A percentile compares a stretch with the other conserved stretches of the same genome.
Evolutionary conservation across 2,797 vertebrate genomes (phyloP).

Genomic region (Hydrophis major): DNA sequence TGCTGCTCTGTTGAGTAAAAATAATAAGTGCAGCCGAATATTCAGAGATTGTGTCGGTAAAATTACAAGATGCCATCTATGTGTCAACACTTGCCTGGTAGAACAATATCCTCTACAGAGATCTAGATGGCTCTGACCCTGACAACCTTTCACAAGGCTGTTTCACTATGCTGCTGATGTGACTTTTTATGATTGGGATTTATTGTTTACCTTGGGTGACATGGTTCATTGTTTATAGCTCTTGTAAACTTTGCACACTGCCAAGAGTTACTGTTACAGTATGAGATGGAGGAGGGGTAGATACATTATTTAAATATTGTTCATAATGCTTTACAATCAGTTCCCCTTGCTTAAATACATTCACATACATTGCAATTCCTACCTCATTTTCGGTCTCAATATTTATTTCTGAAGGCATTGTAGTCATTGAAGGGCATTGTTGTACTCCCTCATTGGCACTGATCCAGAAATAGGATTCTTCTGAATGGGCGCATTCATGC

Average conservation of each 20-base stretch:
- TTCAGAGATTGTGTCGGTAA: not conserved
- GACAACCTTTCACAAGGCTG: not conserved
- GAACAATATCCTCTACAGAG: not conserved
- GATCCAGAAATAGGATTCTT: slow-evolving; percentile 82
- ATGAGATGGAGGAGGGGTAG: not conserved
- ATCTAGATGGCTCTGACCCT: not conserved
- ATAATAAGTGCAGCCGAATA: not conserved
- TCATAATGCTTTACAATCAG: not conserved
- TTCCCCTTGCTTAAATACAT: not conserved
- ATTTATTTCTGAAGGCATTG: slow-evolving; percentile 85
- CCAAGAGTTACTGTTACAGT: not conserved
- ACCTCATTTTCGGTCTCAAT: slow-evolving; percentile 80
- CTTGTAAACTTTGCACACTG: not conserved
- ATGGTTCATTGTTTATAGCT: not conserved
- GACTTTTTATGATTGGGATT: not conserved
- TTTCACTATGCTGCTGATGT: not conserved
- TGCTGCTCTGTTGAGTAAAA: not conserved
- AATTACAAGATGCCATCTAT: not conserved
- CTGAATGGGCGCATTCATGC: slow-evolving; percentile 81
- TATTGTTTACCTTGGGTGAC: not conserved
- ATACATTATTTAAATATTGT: not conserved
- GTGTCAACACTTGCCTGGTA: not conserved
- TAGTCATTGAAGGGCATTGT: slow-evolving; percentile 88
- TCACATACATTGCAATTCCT: rapidly evolving
- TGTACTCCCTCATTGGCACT: slow-evolving; percentile 78